Percentiles rank a stretch among this genome's conserved stretches.
These are phyloP conservation scores for Rutpela maculata DNA, from an alignment of 2,888 invertebrate genomes.

Conservation along the genomic window DNA sequence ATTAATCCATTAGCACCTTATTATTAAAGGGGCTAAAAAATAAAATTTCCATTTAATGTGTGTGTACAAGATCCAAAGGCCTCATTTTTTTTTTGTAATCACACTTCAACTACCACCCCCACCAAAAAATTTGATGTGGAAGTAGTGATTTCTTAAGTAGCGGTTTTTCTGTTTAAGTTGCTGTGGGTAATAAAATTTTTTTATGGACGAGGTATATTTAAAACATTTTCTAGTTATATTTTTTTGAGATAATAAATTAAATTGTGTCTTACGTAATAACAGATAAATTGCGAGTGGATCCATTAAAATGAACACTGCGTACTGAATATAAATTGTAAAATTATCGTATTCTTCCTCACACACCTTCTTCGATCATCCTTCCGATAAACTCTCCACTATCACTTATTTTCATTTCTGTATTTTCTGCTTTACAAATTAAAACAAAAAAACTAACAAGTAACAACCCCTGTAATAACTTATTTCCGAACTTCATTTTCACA, in stretches of 20 bases:
- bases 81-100: no score
- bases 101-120: no score
- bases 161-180: no score
- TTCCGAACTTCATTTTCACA: slow-evolving; percentile 3
- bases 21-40: no score
- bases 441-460: slow-evolving; percentile 38
- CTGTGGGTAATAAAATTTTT: no score
- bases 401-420: slow-evolving; percentile 11
- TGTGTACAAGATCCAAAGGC: no score
- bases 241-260: neutral
- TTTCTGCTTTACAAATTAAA: slow-evolving; percentile 37
- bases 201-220: no score
- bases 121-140: no score
- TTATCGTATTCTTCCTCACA: neutral
- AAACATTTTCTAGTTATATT: neutral
- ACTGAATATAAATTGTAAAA: slow-evolving; percentile 3
- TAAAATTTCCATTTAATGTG: no score
- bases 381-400: slow-evolving; percentile 47
- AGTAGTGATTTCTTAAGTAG: no score
- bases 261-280: neutral
- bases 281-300: neutral
- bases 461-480: neutral
- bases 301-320: neutral
- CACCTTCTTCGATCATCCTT: slow-evolving; percentile 58
- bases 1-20: no score